Conservation (phyloP, 37 sponge, comb jelly and placozoan species). For the Cliona cf. orientalis region DNA sequence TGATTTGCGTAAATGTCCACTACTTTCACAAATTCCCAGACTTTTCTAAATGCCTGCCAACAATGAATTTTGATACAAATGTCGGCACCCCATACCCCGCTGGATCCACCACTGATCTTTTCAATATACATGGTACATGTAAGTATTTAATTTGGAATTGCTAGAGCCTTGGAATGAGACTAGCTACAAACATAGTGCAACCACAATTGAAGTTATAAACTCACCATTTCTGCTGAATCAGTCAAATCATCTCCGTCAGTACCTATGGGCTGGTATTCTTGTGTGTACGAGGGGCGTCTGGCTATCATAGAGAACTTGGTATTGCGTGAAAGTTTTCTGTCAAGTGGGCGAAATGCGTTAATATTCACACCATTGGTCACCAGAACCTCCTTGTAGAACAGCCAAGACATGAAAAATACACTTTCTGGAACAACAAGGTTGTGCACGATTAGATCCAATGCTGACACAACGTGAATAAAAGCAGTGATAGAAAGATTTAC, state of each 20-base stretch:
- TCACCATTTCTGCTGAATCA: constrained; percentile 17
- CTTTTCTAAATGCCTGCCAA: too few species aligned
- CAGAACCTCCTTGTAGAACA: constrained; percentile 30
- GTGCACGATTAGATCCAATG: constrained; percentile 30
- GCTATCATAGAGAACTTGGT: constrained; percentile 20
- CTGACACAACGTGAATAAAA: constrained; percentile 41
- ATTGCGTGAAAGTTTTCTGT: not conserved
- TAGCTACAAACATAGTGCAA: not conserved
- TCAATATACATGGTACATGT: too few species aligned
- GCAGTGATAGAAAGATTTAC: constrained; percentile 42
- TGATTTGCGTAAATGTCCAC: too few species aligned
- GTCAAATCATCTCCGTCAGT: constrained; percentile 25
- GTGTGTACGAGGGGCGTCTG: too few species aligned
- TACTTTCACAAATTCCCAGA: too few species aligned
- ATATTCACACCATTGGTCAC: not conserved
- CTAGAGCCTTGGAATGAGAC: not conserved
- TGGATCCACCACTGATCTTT: too few species aligned
- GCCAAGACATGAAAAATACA: constrained; percentile 21
- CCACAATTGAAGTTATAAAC: not conserved
- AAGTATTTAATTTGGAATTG: too few species aligned
- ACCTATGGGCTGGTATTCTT: too few species aligned
- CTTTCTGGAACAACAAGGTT: not conserved
- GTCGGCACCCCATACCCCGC: too few species aligned
- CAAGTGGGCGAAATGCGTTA: not conserved
- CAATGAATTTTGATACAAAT: too few species aligned